A percentile compares a stretch with the other conserved stretches of the same genome.
Conservation (phyloP, 2,113 vertebrate species). For the Eurypyga helias region DNA sequence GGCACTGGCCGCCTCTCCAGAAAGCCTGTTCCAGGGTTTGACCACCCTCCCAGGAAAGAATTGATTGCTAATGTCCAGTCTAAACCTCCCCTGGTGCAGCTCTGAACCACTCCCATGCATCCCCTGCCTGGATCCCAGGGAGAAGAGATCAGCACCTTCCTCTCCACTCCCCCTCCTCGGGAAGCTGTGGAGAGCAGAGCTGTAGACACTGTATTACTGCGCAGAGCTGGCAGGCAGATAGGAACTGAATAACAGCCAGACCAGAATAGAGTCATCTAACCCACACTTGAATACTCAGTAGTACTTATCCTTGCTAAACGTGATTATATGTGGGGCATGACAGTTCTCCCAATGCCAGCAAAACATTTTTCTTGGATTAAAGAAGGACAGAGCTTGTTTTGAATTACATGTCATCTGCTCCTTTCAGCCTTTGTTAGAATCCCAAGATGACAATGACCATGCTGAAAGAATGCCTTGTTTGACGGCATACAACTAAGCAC, state of each 20-base stretch:
- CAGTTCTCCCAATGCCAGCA: not conserved
- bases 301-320: not conserved
- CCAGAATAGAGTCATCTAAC: not conserved
- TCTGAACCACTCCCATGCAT: not conserved
- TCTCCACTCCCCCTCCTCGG: not conserved
- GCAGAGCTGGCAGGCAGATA: not conserved
- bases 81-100: not conserved
- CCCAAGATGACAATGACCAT: not conserved
- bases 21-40: not conserved
- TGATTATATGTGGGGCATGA: rapidly evolving
- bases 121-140: not conserved
- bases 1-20: not conserved
- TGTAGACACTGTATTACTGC: not conserved
- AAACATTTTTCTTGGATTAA: not conserved
- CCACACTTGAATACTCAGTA: not conserved
- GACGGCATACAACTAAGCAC: not conserved
- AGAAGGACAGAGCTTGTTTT: not conserved
- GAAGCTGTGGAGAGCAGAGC: not conserved
- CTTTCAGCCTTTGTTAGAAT: not conserved
- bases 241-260: not conserved
- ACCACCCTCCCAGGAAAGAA: not conserved
- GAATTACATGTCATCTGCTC: not conserved
- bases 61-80: not conserved
- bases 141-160: not conserved
- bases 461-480: not conserved